Percentiles rank a stretch among this genome's conserved stretches.
Conservation (phyloP, 2,888 invertebrate genomes). For the Acronicta alni region DNA sequence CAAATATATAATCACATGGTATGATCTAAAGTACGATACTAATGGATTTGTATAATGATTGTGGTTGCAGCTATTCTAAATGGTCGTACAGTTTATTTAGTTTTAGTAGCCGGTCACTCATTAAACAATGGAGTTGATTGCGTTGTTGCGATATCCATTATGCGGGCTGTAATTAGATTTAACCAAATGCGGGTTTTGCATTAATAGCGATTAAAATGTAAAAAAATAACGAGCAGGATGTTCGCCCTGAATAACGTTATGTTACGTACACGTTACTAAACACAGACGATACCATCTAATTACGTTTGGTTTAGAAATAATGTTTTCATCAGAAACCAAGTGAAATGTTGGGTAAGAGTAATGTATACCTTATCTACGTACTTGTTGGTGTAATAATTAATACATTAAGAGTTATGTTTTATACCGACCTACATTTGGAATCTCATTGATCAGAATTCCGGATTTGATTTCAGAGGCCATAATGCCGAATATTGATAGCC, state of each 20-base stretch:
- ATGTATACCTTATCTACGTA: background rate
- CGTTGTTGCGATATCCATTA: conserved; percentile 83
- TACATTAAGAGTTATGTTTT: too few relatives aligned
- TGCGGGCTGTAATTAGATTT: conserved; percentile 87
- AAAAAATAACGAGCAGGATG: conserved; percentile 74
- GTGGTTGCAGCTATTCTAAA: conserved; percentile 79
- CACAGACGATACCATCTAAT: conserved; percentile 48
- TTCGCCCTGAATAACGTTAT: conserved; percentile 66
- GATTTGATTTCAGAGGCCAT: too few relatives aligned
- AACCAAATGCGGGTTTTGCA: conserved; percentile 86
- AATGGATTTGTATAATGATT: conserved; percentile 77
- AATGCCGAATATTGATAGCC: too few relatives aligned
- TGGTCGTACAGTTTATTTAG: conserved; percentile 78
- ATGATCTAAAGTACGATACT: conserved; percentile 72
- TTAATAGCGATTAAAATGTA: conserved; percentile 72
- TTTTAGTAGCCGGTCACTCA: conserved; percentile 82
- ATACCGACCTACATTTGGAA: too few relatives aligned
- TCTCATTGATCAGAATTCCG: too few relatives aligned
- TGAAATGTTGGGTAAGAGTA: background rate
- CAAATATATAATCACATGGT: conserved; percentile 65
- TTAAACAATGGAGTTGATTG: conserved; percentile 87
- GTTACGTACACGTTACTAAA: conserved; percentile 44
- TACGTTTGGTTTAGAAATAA: conserved; percentile 27
- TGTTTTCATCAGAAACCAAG: conserved; percentile 8
- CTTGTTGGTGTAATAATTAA: too few relatives aligned